phyloP scores from a whole-genome alignment of 1,140 invertebrate species.

The Calycopis cecrops region DNA sequence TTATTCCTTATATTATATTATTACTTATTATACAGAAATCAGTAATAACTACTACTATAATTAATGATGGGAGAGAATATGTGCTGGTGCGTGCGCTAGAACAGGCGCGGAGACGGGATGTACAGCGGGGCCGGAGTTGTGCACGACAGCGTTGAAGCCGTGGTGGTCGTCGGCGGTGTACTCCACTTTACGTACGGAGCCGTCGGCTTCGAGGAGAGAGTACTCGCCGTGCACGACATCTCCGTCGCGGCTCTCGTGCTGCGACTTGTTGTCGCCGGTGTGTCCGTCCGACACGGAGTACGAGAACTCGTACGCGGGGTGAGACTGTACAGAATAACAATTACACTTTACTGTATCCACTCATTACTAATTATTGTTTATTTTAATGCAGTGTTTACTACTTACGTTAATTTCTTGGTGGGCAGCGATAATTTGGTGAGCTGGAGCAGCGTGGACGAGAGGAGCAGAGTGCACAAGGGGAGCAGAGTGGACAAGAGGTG shows the following conservation, averaged over 20 bases:
- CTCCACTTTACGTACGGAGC: slow-evolving; percentile 71
- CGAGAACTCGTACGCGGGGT: slow-evolving; percentile 46
- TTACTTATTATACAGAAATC: no score
- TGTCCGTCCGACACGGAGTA: slow-evolving; percentile 72
- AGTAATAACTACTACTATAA: no score
- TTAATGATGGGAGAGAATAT: slow-evolving; percentile 22
- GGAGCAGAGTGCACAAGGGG: slow-evolving; percentile 23
- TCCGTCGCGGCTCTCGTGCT: slow-evolving; percentile 73
- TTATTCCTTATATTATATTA: slow-evolving; percentile 4
- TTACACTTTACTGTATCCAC: no score
- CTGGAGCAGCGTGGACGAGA: slow-evolving; percentile 24
- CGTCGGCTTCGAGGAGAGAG: slow-evolving; percentile 74
- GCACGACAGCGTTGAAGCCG: slow-evolving; percentile 76
- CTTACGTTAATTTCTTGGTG: slow-evolving; percentile 38
- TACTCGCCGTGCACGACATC: slow-evolving; percentile 75
- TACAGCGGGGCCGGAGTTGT: slow-evolving; percentile 61
- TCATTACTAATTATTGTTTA: no score
- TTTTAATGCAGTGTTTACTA: slow-evolving; percentile 1
- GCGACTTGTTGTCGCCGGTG: slow-evolving; percentile 73
- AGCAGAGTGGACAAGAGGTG: slow-evolving; percentile 56
- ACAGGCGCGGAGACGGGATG: slow-evolving; percentile 27
- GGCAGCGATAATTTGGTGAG: slow-evolving; percentile 26
- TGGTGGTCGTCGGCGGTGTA: slow-evolving; percentile 73
- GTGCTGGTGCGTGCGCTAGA: slow-evolving; percentile 26
- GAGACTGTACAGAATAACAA: slow-evolving; percentile 32